A percentile compares a stretch with the other conserved stretches of the same genome.
Evolutionary conservation across 2,888 invertebrate species (phyloP).

Genomic region (Colletes collaris): DNA sequence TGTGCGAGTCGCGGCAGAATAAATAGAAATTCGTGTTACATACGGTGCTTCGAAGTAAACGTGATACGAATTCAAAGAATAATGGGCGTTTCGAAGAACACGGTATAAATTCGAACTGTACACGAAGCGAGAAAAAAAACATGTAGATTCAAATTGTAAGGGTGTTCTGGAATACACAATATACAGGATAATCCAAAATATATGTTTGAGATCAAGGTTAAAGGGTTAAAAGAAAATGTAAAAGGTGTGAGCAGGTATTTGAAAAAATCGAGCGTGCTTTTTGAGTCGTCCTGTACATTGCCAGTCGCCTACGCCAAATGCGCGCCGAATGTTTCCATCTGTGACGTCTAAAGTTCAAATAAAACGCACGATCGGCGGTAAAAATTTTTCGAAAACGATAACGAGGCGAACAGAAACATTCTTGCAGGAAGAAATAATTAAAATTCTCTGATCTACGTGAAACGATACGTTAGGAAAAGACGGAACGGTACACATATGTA

Average conservation of each 20-base stretch:
- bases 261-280: not conserved
- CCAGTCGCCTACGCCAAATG: conserved; percentile 23
- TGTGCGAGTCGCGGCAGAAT: too few relatives aligned
- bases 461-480: not conserved
- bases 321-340: conserved; percentile 37
- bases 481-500: conserved; percentile 6
- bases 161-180: not conserved
- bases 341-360: conserved; percentile 13
- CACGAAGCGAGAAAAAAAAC: too few relatives aligned
- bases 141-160: not conserved
- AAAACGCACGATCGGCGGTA: not conserved
- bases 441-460: not conserved
- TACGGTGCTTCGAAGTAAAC: not conserved
- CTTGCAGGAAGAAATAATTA: not conserved
- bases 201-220: not conserved
- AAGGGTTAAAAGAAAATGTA: too few relatives aligned
- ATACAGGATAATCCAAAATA: not conserved
- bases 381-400: not conserved
- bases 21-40: too few relatives aligned
- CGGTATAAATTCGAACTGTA: not conserved
- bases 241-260: too few relatives aligned
- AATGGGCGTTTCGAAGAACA: not conserved
- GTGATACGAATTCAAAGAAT: not conserved
- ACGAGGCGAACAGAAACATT: not conserved
- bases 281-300: conserved; percentile 20